Percentiles rank a stretch among this genome's conserved stretches.
These are phyloP conservation scores for Anguilla megastoma DNA, from an alignment of 2,797 vertebrate genomes.

Conservation along the genomic window DNA sequence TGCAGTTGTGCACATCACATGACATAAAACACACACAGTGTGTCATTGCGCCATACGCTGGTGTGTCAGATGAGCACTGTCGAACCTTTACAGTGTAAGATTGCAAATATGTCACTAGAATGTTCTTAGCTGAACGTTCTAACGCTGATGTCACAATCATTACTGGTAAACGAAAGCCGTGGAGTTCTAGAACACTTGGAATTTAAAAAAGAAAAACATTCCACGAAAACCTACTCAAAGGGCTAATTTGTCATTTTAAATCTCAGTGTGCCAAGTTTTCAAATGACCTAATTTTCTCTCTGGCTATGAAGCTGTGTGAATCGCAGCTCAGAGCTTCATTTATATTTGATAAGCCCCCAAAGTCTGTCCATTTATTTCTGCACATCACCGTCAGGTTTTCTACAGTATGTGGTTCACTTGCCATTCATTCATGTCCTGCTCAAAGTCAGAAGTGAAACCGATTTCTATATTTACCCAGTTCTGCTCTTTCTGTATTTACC, in stretches of 20 bases:
- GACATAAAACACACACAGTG: background rate
- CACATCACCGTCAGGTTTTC: background rate
- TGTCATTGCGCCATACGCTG: background rate
- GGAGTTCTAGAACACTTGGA: background rate
- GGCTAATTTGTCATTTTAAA: background rate
- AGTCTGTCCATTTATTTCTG: background rate
- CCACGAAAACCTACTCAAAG: background rate
- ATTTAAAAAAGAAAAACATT: background rate
- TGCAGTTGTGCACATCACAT: background rate
- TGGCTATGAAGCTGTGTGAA: background rate
- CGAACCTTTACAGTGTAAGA: background rate
- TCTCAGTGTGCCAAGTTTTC: background rate
- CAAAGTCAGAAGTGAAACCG: background rate
- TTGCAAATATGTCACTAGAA: background rate
- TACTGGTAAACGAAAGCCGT: background rate
- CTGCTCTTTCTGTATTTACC: conserved; percentile 34
- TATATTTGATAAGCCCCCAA: background rate
- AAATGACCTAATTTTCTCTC: conserved; percentile 8
- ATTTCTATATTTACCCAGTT: conserved; percentile 34
- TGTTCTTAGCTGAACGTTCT: background rate
- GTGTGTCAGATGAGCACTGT: background rate
- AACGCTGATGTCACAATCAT: background rate
- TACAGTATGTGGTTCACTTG: background rate
- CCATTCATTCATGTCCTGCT: background rate
- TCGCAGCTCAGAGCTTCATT: background rate